Percentiles rank a stretch among this genome's conserved stretches.
Evolutionary conservation across 1,140 invertebrate species (phyloP).

Genomic region (Aphis gossypii): DNA sequence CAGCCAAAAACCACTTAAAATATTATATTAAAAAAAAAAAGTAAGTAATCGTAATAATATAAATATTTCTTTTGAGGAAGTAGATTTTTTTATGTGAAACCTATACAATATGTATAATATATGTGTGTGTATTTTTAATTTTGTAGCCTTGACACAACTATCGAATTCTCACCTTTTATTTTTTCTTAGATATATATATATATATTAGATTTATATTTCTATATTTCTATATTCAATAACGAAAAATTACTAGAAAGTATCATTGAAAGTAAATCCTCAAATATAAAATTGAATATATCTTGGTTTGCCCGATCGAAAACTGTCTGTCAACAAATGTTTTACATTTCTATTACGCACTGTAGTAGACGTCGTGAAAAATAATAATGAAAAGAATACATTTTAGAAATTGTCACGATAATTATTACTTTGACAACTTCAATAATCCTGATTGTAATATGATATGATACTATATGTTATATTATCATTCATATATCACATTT

Average conservation of each 20-base stretch:
- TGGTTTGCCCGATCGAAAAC: not conserved
- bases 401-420: not conserved
- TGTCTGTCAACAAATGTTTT: no score
- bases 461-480: not conserved
- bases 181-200: not conserved
- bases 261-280: not conserved
- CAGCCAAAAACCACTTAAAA: not conserved
- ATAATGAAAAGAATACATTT: not conserved
- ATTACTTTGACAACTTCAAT: not conserved
- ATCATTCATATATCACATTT: not conserved
- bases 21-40: not conserved
- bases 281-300: not conserved
- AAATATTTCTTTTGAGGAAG: not conserved
- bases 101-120: not conserved
- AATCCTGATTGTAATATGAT: not conserved
- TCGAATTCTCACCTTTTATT: not conserved
- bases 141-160: not conserved
- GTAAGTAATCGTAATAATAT: not conserved
- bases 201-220: not conserved
- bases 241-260: conserved; percentile 8
- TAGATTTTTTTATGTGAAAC: not conserved
- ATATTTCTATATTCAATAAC: no score
- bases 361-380: not conserved
- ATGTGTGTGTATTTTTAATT: not conserved
- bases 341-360: no score